A percentile compares a stretch with the other conserved stretches of the same genome.
Evolutionary conservation across 2,888 invertebrate genomes (phyloP).

Genomic region (Smittia sp.): DNA sequence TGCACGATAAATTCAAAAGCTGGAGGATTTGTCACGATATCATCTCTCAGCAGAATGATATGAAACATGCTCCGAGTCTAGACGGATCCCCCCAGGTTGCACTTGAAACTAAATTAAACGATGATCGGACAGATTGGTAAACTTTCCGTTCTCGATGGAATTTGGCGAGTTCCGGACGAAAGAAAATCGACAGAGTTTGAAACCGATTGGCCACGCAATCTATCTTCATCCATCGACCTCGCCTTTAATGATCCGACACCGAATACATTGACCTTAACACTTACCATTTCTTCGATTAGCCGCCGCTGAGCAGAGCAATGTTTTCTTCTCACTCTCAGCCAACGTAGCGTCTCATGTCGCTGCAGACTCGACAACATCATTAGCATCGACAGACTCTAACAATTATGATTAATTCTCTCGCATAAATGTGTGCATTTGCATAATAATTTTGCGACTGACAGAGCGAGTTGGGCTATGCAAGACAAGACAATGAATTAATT

Average conservation of each 20-base stretch:
- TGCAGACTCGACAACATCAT: not conserved
- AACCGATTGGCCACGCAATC: not conserved
- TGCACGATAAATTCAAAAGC: no score
- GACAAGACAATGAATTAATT: not conserved
- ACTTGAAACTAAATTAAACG: no score
- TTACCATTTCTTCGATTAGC: slow-evolving; percentile 10
- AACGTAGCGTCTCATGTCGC: not conserved
- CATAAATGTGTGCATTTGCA: not conserved
- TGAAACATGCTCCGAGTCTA: no score
- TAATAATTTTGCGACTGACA: not conserved
- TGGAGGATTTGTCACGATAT: no score
- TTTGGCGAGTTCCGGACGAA: no score
- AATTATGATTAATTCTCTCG: not conserved
- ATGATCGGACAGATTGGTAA: no score
- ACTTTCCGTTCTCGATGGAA: no score
- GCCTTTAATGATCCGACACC: not conserved
- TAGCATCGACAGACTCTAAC: slow-evolving; percentile 7
- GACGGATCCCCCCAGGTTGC: no score
- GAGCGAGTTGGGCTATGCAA: not conserved
- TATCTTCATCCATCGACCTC: slow-evolving; percentile 15
- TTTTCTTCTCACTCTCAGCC: no score
- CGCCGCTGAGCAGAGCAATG: not conserved
- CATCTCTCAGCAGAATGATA: no score
- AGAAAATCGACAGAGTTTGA: not conserved
- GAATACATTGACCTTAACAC: slow-evolving; percentile 9